Evolutionary conservation across 1,140 invertebrate genomes (phyloP).

Genomic region (Formica selysi): DNA sequence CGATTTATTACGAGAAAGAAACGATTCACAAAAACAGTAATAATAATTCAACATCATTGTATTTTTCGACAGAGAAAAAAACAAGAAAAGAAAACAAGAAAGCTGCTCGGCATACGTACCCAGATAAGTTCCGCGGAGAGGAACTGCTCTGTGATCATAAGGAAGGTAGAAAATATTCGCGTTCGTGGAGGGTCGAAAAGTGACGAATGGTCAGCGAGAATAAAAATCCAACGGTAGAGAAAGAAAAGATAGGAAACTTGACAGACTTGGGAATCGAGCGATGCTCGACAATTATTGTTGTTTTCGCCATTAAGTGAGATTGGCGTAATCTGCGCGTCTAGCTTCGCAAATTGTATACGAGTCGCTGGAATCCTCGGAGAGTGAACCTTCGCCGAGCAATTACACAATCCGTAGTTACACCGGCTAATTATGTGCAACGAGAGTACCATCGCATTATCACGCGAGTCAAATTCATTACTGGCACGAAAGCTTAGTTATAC

Average conservation of each 20-base stretch:
- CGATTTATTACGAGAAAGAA: background rate
- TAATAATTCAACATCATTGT: background rate
- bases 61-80: background rate
- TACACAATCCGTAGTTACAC: conserved; percentile 37
- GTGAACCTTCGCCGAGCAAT: background rate
- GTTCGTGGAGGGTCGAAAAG: conserved; percentile 32
- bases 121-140: background rate
- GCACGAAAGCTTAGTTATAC: conserved; percentile 2
- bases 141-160: conserved; percentile 20
- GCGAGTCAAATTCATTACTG: conserved; percentile 35
- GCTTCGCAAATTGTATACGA: conserved; percentile 42
- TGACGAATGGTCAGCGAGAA: conserved; percentile 49
- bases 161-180: conserved; percentile 39
- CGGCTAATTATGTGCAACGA: conserved; percentile 14
- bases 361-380: background rate
- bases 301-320: conserved; percentile 50
- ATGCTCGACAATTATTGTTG: conserved; percentile 55
- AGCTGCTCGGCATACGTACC: background rate
- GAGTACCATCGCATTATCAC: background rate
- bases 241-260: conserved; percentile 18
- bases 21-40: background rate
- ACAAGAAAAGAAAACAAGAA: background rate
- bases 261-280: conserved; percentile 36
- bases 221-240: conserved; percentile 24
- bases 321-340: conserved; percentile 8